Evolutionary conservation across 2,113 vertebrate genomes (phyloP), one percentile per base, ranked within the genome.

Genomic region (Sapayoa aenigma): DNA sequence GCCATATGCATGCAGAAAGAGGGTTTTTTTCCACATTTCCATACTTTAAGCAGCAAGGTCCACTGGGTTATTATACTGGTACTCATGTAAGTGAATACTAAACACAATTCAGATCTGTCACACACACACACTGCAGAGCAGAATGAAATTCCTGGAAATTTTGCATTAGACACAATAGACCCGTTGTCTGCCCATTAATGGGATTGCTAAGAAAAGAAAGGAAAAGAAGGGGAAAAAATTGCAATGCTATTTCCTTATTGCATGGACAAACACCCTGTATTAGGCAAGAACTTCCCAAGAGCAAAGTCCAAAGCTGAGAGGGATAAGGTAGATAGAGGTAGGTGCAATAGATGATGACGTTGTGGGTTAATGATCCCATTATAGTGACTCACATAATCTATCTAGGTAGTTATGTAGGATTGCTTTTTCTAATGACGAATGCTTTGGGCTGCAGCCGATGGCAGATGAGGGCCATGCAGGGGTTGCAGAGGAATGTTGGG

Each of bases 361-460:
- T 4, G 8, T 80, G 56, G 4, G 50, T 78, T 47, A 80, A 33
- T 2, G 7, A 42, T 55, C 50, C 30, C 42, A 25, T 56, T 67
- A 52, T 6, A 50, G 30, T 79, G 87, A 82, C 47, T 93, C 52
- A 72, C 9, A 24, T 24, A 6, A 35, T 41, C 49, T 69, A 12
- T 25, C 41, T 35, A 58, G 37, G 23, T n/a, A 46, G 47, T 50
- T 41, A 49, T 6, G 4, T 0, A 35, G n/a, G 52, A 68, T 27
- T n/a, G 23, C 1, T 25, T 6, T 52, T 91, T 81, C 47, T 42
- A 5, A 13, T 33, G 58, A 60, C 58, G n/a, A 72, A 24, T 55
- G 14, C 11, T 56, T 44, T 21, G 47, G 20, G 25, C 42, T 3
- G 2, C 31, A 71, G 76, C 31, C 0, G 0, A 10, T 3, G 10